Conservation (phyloP, 2,888 invertebrate genomes). For the Dimorphilus gyrociliatus region DNA sequence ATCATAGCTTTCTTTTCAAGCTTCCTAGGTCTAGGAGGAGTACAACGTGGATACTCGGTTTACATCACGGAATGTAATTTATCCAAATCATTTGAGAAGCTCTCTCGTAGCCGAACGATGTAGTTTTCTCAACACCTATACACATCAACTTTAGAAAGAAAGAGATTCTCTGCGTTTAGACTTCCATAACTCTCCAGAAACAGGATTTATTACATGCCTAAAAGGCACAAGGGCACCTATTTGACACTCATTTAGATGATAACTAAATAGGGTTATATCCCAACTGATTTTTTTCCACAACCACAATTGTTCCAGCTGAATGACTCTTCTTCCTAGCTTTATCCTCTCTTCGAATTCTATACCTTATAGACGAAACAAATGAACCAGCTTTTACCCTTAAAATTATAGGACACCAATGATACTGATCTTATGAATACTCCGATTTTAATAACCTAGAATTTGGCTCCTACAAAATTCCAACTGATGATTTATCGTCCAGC, state of each 20-base stretch:
- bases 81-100: constrained; percentile 17
- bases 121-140: constrained; percentile 8
- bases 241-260: constrained; percentile 10
- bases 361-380: constrained; percentile 22
- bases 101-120: constrained; percentile 12
- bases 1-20: constrained; percentile 65
- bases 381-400: constrained; percentile 21
- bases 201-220: constrained; percentile 6
- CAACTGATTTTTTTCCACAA: constrained; percentile 24
- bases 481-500: constrained; percentile 16
- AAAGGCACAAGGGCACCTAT: constrained; percentile 11
- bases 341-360: constrained; percentile 13
- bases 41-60: constrained; percentile 60
- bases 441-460: constrained; percentile 25
- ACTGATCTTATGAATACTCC: constrained; percentile 32
- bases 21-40: constrained; percentile 52
- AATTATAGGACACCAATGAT: constrained; percentile 32
- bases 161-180: constrained; percentile 12
- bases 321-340: constrained; percentile 12
- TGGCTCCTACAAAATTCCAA: constrained; percentile 29
- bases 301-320: constrained; percentile 17
- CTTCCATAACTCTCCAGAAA: constrained; percentile 13
- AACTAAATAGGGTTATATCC: constrained; percentile 16
- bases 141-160: constrained; percentile 14
- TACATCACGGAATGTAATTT: constrained; percentile 47